phyloP scores from a whole-genome alignment of 2,888 invertebrate species.

The Drepana falcataria region DNA sequence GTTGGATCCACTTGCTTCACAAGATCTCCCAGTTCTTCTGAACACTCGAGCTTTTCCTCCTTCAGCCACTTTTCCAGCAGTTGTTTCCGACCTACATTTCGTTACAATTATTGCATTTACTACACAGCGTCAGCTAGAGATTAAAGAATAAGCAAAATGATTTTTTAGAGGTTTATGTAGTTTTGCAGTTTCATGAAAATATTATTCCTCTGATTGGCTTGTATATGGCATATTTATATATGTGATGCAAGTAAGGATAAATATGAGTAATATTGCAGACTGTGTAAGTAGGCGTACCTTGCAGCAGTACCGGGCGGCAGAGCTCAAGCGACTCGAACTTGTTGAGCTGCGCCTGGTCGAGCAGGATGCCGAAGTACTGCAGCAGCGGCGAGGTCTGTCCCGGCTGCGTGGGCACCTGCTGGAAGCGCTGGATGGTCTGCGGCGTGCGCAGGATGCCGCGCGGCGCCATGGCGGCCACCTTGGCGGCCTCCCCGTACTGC shows the following conservation, averaged over 20 bases:
- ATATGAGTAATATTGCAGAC: no score
- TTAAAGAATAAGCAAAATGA: no score
- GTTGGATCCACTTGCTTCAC: constrained; percentile 98
- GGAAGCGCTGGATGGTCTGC: constrained; percentile 98
- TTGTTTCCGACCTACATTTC: constrained; percentile 89
- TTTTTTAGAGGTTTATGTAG: no score
- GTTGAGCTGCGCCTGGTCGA: constrained; percentile 98
- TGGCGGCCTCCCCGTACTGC: constrained; percentile 98
- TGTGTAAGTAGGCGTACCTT: no score
- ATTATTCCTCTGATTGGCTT: no score
- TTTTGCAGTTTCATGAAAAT: no score
- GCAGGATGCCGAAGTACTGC: constrained; percentile 98
- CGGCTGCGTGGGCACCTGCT: constrained; percentile 96
- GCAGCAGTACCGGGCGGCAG: constrained; percentile 96
- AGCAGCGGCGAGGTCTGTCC: constrained; percentile 97
- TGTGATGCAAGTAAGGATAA: no score
- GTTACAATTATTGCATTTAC: no score
- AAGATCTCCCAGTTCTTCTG: constrained; percentile 98
- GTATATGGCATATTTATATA: no score
- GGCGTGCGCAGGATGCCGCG: constrained; percentile 98
- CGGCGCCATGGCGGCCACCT: constrained; percentile 98
- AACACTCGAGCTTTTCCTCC: constrained; percentile 98
- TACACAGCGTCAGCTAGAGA: no score
- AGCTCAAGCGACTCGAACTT: constrained; percentile 99
- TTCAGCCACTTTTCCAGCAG: constrained; percentile 99